Percentiles rank a stretch among this genome's conserved stretches.
Conservation (phyloP, 2,888 invertebrate species). For the Chloroclystis v-ata region DNA sequence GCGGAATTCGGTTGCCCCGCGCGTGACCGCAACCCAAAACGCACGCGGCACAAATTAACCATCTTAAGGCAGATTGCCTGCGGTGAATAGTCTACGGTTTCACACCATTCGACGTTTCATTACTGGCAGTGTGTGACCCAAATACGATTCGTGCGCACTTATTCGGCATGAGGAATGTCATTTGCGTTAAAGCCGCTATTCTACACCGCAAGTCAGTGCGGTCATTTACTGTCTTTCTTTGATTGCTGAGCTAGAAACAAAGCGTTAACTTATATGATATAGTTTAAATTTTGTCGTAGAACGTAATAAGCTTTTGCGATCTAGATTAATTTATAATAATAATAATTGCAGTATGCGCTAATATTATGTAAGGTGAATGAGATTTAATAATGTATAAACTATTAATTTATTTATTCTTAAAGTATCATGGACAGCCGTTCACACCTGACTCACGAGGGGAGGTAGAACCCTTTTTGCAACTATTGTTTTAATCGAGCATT, state of each 20-base stretch:
- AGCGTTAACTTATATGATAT: too few species aligned
- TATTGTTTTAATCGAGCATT: too few species aligned
- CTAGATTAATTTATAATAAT: too few species aligned
- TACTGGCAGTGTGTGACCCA: conserved; percentile 67
- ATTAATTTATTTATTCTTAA: too few species aligned
- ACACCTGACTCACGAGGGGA: too few species aligned
- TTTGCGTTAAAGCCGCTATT: conserved; percentile 58
- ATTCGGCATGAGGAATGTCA: conserved; percentile 66
- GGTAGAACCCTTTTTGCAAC: too few species aligned
- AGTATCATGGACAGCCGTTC: too few species aligned
- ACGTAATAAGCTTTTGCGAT: conserved; percentile 15
- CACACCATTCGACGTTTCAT: conserved; percentile 47
- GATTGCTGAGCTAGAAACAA: conserved; percentile 44
- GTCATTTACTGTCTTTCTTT: conserved; percentile 48
- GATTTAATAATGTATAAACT: too few species aligned
- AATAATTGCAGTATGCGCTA: too few species aligned
- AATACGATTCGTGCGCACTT: conserved; percentile 53
- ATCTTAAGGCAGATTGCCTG: conserved; percentile 64
- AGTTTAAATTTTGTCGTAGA: conserved; percentile 26
- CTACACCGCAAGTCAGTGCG: conserved; percentile 58
- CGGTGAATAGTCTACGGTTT: conserved; percentile 55
- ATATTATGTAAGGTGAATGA: too few species aligned
- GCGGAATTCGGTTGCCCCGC: conserved; percentile 60
- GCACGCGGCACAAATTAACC: conserved; percentile 68
- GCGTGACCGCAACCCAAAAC: conserved; percentile 65